These are phyloP conservation scores for Desoria tigrina DNA, from an alignment of 2,888 invertebrate species.

Conservation along the genomic window DNA sequence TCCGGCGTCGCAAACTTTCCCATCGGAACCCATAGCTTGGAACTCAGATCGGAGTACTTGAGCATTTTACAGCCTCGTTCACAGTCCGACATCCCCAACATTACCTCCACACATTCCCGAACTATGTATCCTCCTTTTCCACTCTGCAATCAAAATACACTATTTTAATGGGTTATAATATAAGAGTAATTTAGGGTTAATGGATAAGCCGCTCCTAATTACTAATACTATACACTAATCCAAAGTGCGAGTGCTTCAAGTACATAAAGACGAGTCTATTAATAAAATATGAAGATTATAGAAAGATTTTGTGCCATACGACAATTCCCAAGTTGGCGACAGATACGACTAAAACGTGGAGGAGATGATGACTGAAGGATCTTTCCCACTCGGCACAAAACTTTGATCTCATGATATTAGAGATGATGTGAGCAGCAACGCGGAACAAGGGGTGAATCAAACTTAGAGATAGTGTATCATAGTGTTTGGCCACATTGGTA, in stretches of 20 bases:
- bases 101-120: conserved; percentile 39
- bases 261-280: too few species aligned
- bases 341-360: neutral
- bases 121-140: conserved; percentile 42
- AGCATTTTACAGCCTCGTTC: conserved; percentile 33
- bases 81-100: conserved; percentile 38
- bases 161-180: neutral
- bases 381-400: neutral
- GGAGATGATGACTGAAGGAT: neutral
- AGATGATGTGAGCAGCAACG: conserved; percentile 32
- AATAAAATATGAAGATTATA: too few species aligned
- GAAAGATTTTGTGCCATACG: neutral
- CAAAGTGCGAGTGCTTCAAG: too few species aligned
- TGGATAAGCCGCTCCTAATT: too few species aligned
- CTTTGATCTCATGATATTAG: conserved; percentile 34
- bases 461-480: conserved; percentile 28
- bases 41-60: conserved; percentile 19
- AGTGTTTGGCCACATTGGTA: conserved; percentile 29
- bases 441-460: conserved; percentile 32
- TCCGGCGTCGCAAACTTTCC: conserved; percentile 37
- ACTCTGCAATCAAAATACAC: conserved; percentile 26
- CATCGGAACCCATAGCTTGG: conserved; percentile 31
- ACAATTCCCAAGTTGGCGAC: neutral
- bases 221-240: too few species aligned
- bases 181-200: conserved; percentile 3